phyloP scores from a whole-genome alignment of 2,888 invertebrate genomes.

The Anagyrus pseudococci region DNA sequence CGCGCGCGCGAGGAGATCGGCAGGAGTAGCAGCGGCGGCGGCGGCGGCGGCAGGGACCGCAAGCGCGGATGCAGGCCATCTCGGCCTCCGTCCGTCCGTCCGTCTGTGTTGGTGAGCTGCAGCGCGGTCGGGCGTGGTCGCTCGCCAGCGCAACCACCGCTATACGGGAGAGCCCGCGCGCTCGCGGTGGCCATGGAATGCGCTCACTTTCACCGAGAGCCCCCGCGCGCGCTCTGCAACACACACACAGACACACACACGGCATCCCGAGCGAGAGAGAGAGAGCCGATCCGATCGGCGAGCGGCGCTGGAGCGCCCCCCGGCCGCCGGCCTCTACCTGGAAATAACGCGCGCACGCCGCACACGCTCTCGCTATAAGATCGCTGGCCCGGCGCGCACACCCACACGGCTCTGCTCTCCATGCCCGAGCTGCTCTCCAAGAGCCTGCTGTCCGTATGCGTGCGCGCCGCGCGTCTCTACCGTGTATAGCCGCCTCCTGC shows the following conservation, averaged over 20 bases:
- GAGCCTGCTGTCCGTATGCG: no score
- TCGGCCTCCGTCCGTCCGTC: conserved; percentile 3
- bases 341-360: not conserved
- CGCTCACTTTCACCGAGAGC: conserved; percentile 61
- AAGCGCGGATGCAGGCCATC: conserved; percentile 40
- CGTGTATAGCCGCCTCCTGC: no score
- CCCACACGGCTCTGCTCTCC: no score
- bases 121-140: conserved; percentile 62
- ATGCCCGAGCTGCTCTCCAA: no score
- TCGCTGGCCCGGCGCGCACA: no score
- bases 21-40: no score
- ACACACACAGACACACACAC: conserved; percentile 3
- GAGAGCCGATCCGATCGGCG: conserved; percentile 19
- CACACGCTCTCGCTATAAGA: no score
- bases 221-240: conserved; percentile 38
- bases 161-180: conserved; percentile 7
- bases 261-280: conserved; percentile 1
- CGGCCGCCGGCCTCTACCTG: conserved; percentile 13
- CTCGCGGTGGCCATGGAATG: conserved; percentile 59
- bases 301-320: conserved; percentile 7
- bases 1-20: conserved; percentile 1
- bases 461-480: no score
- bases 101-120: no score
- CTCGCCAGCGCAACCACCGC: conserved; percentile 20
- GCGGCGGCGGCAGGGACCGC: no score